Evolutionary conservation across 92 coral and sea anemone genomes (phyloP).

Genomic region (Diadumene lineata): DNA sequence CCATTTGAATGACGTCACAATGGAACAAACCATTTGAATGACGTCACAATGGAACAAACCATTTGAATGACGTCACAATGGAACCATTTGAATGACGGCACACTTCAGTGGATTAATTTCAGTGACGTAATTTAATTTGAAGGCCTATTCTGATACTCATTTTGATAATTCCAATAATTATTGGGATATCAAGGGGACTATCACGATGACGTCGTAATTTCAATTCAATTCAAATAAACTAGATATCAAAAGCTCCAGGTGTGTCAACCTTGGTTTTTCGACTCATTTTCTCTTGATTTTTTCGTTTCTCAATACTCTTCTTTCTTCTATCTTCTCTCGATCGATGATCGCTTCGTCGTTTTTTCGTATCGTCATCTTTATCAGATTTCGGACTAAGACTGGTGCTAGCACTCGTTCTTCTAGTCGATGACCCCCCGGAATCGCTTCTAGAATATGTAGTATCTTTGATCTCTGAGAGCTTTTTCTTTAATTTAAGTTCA

Average conservation of each 20-base stretch:
- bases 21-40: too few species aligned
- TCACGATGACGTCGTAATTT: neutral
- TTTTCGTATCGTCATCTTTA: slow-evolving; percentile 19
- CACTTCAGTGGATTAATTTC: too few species aligned
- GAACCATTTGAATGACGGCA: too few species aligned
- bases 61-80: too few species aligned
- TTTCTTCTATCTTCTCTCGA: slow-evolving; percentile 54
- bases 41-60: neutral
- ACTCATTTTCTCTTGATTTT: slow-evolving; percentile 46
- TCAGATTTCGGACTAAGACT: slow-evolving; percentile 27
- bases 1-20: too few species aligned
- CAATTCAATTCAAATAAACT: slow-evolving; percentile 19
- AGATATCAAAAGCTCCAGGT: slow-evolving; percentile 43
- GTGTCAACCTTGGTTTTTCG: slow-evolving; percentile 36
- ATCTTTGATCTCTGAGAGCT: slow-evolving; percentile 18
- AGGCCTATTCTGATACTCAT: too few species aligned
- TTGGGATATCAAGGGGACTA: too few species aligned
- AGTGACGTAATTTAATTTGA: too few species aligned
- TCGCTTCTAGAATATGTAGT: slow-evolving; percentile 7
- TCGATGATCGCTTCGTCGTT: slow-evolving; percentile 23
- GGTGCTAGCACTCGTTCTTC: slow-evolving; percentile 28
- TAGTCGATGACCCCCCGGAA: slow-evolving; percentile 14
- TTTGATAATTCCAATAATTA: too few species aligned
- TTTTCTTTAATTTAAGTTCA: slow-evolving; percentile 21
- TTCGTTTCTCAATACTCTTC: slow-evolving; percentile 64